Percentiles rank a stretch among this genome's conserved stretches.
Conservation (phyloP, 2,797 vertebrate genomes). For the Anomalospiza imberbis region DNA sequence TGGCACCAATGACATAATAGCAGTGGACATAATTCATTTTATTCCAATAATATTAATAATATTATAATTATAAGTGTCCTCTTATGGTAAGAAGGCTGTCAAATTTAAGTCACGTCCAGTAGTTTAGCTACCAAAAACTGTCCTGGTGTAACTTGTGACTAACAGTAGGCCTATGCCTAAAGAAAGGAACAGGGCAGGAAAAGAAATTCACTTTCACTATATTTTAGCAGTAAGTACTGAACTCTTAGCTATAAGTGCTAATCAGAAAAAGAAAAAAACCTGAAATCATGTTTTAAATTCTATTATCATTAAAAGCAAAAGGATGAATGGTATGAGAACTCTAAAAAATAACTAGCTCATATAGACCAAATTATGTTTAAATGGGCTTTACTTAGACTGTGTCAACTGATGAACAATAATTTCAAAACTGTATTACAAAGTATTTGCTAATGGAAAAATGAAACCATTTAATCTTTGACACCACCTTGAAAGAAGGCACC, state of each 20-base stretch:
- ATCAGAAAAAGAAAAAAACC: neutral
- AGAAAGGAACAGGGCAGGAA: neutral
- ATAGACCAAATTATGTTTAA: neutral
- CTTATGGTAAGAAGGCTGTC: neutral
- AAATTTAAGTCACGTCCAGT: neutral
- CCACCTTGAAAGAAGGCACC: neutral
- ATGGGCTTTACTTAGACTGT: neutral
- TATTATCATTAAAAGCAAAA: neutral
- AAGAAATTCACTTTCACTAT: neutral
- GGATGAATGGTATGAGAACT: neutral
- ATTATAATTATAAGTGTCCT: neutral
- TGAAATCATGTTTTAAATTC: neutral
- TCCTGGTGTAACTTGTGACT: neutral
- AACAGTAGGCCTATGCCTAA: neutral
- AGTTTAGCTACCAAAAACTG: neutral
- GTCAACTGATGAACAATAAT: neutral
- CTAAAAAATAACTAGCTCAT: neutral
- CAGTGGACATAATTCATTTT: neutral
- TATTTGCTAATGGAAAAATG: slow-evolving; percentile 1
- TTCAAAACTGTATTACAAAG: neutral
- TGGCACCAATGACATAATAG: neutral
- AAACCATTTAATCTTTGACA: neutral
- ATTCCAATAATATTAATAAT: neutral
- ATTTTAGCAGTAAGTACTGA: neutral
- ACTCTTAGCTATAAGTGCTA: neutral